Conservation (phyloP, 2,113 vertebrate genomes). For the Anser cygnoides region DNA sequence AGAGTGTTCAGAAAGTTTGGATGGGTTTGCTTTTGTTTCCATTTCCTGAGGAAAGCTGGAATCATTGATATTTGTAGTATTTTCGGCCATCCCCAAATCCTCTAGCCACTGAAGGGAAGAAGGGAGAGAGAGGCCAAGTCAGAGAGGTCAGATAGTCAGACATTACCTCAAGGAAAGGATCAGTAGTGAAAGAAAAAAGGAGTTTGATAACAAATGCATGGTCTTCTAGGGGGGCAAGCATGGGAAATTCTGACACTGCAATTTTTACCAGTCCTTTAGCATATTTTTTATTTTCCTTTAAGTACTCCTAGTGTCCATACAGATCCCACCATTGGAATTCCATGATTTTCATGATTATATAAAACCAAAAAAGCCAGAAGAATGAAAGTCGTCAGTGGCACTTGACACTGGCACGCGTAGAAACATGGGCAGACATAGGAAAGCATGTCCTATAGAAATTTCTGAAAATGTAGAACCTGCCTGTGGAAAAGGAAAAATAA, state of each 20-base stretch:
- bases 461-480: not conserved
- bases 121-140: not conserved
- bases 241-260: not conserved
- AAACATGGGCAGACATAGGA: not conserved
- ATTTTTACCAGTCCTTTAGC: not conserved
- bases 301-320: not conserved
- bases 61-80: not conserved
- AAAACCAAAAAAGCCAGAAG: not conserved
- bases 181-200: not conserved
- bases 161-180: not conserved
- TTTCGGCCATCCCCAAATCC: not conserved
- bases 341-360: not conserved
- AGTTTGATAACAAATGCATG: not conserved
- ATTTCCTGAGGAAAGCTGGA: conserved; percentile 1
- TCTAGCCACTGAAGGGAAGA: not conserved
- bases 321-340: not conserved
- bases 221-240: not conserved
- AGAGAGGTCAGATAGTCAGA: not conserved
- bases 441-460: not conserved
- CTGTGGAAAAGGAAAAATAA: not conserved
- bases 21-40: conserved; percentile 37
- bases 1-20: not conserved
- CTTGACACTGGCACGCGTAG: no score
- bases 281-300: not conserved
- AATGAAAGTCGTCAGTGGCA: not conserved